phyloP scores from a whole-genome alignment of 1,140 invertebrate genomes.

The Helicorthomorpha holstii region DNA sequence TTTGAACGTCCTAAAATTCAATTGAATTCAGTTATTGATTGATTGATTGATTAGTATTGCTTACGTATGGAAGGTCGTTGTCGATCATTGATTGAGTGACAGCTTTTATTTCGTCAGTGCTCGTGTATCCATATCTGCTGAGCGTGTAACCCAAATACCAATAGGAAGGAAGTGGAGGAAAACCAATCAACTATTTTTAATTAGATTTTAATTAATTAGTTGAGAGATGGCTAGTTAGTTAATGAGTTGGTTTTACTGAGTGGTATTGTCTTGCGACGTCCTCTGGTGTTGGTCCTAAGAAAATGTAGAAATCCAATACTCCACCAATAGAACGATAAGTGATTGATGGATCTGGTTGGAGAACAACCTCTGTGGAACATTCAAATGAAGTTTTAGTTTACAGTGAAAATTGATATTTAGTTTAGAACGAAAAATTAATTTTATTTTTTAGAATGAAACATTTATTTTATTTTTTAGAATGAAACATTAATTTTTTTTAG shows the following conservation, averaged over 20 bases:
- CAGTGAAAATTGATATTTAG: not conserved
- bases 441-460: not conserved
- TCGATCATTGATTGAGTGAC: not conserved
- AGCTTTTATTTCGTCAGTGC: not conserved
- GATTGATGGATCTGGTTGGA: slow-evolving; percentile 18
- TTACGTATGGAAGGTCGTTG: not conserved
- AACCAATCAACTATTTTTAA: slow-evolving; percentile 18
- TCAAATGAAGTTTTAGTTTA: not conserved
- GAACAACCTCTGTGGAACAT: slow-evolving; percentile 11
- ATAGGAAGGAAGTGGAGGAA: slow-evolving; percentile 27
- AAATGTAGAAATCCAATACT: slow-evolving; percentile 24
- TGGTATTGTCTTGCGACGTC: slow-evolving; percentile 32
- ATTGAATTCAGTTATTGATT: not conserved
- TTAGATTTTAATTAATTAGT: not conserved
- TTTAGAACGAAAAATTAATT: not conserved
- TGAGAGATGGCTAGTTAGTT: not conserved
- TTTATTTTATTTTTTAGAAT: too few relatives aligned
- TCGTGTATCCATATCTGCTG: slow-evolving; percentile 14
- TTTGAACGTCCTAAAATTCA: not conserved
- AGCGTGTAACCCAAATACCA: slow-evolving; percentile 33
- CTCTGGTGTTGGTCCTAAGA: slow-evolving; percentile 24
- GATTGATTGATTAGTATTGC: not conserved
- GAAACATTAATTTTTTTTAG: too few relatives aligned
- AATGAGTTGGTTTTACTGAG: slow-evolving; percentile 12
- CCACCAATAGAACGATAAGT: slow-evolving; percentile 26